Percentiles rank a stretch among this genome's conserved stretches.
phyloP scores from a whole-genome alignment of 1,140 invertebrate species.

The Drosophila auraria region DNA sequence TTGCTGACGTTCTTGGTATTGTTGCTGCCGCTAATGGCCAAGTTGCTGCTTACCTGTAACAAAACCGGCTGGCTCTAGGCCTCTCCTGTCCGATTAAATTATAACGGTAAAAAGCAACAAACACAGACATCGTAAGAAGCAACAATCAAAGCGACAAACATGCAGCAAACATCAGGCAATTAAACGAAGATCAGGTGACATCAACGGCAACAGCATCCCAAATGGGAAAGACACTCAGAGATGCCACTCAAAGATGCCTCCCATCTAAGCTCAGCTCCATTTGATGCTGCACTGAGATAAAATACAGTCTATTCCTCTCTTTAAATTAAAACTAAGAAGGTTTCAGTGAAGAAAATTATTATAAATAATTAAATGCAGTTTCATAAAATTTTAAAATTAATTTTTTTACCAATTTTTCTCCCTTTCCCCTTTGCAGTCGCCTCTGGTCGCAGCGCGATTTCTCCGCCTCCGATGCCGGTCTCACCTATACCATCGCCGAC shows the following conservation, averaged over 20 bases:
- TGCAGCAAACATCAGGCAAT: slow-evolving; percentile 40
- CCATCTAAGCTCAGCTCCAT: not conserved
- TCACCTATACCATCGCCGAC: slow-evolving; percentile 78
- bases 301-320: not conserved
- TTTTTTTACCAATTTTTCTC: not conserved
- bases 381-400: too few relatives aligned
- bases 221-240: slow-evolving; percentile 52
- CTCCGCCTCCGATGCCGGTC: slow-evolving; percentile 77
- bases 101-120: slow-evolving; percentile 76
- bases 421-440: slow-evolving; percentile 27
- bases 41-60: slow-evolving; percentile 3
- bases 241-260: not conserved
- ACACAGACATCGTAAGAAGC: slow-evolving; percentile 38
- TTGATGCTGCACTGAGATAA: slow-evolving; percentile 17
- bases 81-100: slow-evolving; percentile 65
- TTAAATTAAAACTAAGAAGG: too few relatives aligned
- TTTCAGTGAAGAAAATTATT: not conserved
- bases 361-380: not conserved
- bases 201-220: slow-evolving; percentile 35
- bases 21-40: slow-evolving; percentile 17
- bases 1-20: slow-evolving; percentile 25
- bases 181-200: slow-evolving; percentile 55
- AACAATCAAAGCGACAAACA: slow-evolving; percentile 40
- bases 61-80: slow-evolving; percentile 54
- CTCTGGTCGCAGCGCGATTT: slow-evolving; percentile 82